Evolutionary conservation across 1,140 invertebrate species (phyloP).

Genomic region (Notospermus geniculatus): DNA sequence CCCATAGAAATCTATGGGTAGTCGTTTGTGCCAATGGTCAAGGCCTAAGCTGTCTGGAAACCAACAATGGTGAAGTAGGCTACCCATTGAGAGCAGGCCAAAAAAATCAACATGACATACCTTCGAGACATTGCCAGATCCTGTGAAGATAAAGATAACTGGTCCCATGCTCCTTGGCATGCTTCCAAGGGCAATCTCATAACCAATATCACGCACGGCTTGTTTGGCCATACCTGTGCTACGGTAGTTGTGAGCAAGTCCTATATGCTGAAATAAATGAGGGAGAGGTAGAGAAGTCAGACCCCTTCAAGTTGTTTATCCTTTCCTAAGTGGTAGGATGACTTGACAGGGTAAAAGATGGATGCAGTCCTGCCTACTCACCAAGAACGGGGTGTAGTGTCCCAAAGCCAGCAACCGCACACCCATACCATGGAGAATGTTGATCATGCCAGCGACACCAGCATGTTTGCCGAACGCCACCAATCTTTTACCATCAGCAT

Average conservation of each 20-base stretch:
- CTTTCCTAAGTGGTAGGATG: too few species aligned
- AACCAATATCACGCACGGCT: slow-evolving; percentile 94
- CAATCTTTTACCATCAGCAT: slow-evolving; percentile 81
- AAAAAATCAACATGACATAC: too few species aligned
- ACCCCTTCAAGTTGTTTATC: too few species aligned
- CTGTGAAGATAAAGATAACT: slow-evolving; percentile 96
- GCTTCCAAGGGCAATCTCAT: slow-evolving; percentile 94
- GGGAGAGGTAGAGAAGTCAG: too few species aligned
- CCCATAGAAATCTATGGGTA: too few species aligned
- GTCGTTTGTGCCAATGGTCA: too few species aligned
- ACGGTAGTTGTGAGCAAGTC: slow-evolving; percentile 97
- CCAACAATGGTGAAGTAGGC: too few species aligned
- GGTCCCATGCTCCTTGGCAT: slow-evolving; percentile 98
- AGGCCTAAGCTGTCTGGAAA: too few species aligned
- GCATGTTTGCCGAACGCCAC: slow-evolving; percentile 99
- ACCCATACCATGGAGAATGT: slow-evolving; percentile 95
- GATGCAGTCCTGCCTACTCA: slow-evolving; percentile 53
- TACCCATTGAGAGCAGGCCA: too few species aligned
- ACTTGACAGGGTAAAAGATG: too few species aligned
- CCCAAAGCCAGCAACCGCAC: slow-evolving; percentile 90
- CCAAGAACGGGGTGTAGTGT: slow-evolving; percentile 99
- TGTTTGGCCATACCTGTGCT: slow-evolving; percentile 97
- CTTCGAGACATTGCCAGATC: slow-evolving; percentile 73
- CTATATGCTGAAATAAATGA: slow-evolving; percentile 91
- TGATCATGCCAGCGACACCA: slow-evolving; percentile 97